Base-by-base conservation (phyloP, 2,113 vertebrate species). In the Dicrurus megarhynchus region DNA sequence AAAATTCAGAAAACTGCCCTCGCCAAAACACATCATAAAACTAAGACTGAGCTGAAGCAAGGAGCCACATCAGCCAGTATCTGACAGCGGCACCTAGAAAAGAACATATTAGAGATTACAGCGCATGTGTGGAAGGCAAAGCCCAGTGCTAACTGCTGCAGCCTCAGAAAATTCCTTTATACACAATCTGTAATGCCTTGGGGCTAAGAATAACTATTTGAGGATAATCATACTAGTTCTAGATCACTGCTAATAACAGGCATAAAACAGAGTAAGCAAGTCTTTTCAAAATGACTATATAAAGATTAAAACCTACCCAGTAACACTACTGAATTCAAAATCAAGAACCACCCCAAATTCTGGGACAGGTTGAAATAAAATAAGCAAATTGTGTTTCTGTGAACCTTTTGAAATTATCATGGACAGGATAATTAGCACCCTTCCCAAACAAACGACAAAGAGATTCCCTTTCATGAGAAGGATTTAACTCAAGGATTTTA, bases 61-160 rank as follows among this genome's bases (percentile, higher is more conserved):
- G 98, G 98, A 98, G 98, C 98, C 98, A 98, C 99, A 98, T 99
- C 98, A 99, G 98, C 98, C 98, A 99, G 98, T 99, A 99, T 99
- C 98, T 99, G 99, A 99, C 97, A 98, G 98, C 98, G 98, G 98
- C 98, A 99, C 99, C 99, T 99, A 99, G 97, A 98, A 99, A 98
- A 99, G 98, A 99, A 99, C 99, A 99, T 99, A 99, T 99, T 99
- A 99, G 97, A 99, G 99, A 99, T 99, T 99, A 99, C 99, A 99
- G 98, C 98, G 99, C 98, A 99, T 99, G 99, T 99, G 99, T 99
- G 99, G 99, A 99, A 99, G 98, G 98, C 98, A 99, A 97, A 98
- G 96, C 71, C 97, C 97, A 98, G 97, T 91, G 96, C 97, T 98
- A 98, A 97, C 96, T 98, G 97, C 60, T 93, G 98, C 89, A 97